A percentile compares a stretch with the other conserved stretches of the same genome.
Evolutionary conservation across 2,888 invertebrate species (phyloP).

Genomic region (Nomada ferruginata): DNA sequence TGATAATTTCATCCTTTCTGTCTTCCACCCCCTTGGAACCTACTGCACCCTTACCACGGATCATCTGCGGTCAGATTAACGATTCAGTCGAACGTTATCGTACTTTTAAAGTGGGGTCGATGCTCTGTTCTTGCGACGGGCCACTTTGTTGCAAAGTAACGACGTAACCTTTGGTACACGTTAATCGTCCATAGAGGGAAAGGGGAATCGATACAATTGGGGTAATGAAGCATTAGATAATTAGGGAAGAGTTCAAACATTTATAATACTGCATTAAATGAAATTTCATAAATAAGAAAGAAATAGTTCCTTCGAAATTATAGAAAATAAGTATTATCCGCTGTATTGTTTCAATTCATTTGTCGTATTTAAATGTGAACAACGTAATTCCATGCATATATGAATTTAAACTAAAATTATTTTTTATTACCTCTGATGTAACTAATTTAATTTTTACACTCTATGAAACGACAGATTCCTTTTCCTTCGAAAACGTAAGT

Average conservation of each 20-base stretch:
- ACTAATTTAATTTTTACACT: too few species aligned
- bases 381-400: too few species aligned
- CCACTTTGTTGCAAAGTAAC: constrained; percentile 13
- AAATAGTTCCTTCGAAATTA: too few species aligned
- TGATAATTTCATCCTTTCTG: constrained; percentile 6
- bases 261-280: too few species aligned
- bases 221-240: neutral
- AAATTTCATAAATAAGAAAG: too few species aligned
- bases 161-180: neutral
- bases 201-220: neutral
- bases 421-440: too few species aligned
- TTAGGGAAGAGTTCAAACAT: neutral
- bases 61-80: constrained; percentile 39
- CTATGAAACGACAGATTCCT: too few species aligned
- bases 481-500: too few species aligned
- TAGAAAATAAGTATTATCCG: too few species aligned
- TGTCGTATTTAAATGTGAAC: too few species aligned
- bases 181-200: neutral
- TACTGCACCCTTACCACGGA: neutral
- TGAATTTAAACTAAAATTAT: too few species aligned
- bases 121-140: constrained; percentile 11
- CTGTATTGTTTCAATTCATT: too few species aligned
- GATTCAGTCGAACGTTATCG: constrained; percentile 4
- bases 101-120: constrained; percentile 28
- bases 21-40: neutral